Evolutionary conservation across 2,888 invertebrate species (phyloP).

Genomic region (Caenorhabditis japonica): DNA sequence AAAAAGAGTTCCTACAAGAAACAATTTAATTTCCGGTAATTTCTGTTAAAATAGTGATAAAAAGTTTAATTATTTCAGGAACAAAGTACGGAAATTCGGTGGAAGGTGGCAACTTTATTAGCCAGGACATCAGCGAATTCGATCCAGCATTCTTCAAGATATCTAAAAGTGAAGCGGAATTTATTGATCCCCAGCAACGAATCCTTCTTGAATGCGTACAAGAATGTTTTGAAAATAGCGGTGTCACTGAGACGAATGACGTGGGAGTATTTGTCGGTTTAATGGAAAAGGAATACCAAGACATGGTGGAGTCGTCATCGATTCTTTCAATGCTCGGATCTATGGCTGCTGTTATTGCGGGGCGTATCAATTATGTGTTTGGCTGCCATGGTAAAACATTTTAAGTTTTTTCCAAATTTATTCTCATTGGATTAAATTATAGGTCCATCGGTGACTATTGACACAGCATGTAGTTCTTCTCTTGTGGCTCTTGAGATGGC

Average conservation of each 20-base stretch:
- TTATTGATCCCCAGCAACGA: constrained; percentile 75
- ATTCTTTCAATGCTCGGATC: constrained; percentile 68
- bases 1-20: constrained; percentile 65
- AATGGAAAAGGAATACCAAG: constrained; percentile 74
- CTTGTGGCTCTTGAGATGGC: constrained; percentile 88
- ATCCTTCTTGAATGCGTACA: constrained; percentile 70
- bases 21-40: constrained; percentile 61
- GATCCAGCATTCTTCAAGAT: constrained; percentile 74
- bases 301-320: constrained; percentile 60
- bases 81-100: constrained; percentile 62
- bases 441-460: constrained; percentile 89
- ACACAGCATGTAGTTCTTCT: constrained; percentile 96
- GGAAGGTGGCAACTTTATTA: constrained; percentile 73
- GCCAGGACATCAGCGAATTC: constrained; percentile 59
- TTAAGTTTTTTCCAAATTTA: neutral
- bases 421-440: constrained; percentile 4
- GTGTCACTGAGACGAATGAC: constrained; percentile 44
- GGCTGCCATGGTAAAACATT: constrained; percentile 53
- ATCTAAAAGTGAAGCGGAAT: constrained; percentile 69
- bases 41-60: too few relatives aligned
- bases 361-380: constrained; percentile 68
- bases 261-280: constrained; percentile 72
- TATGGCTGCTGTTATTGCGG: constrained; percentile 67
- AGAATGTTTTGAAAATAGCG: constrained; percentile 73
- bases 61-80: constrained; percentile 16